Base-by-base conservation (phyloP, 2,113 vertebrate genomes). In the Guaruba guarouba region DNA sequence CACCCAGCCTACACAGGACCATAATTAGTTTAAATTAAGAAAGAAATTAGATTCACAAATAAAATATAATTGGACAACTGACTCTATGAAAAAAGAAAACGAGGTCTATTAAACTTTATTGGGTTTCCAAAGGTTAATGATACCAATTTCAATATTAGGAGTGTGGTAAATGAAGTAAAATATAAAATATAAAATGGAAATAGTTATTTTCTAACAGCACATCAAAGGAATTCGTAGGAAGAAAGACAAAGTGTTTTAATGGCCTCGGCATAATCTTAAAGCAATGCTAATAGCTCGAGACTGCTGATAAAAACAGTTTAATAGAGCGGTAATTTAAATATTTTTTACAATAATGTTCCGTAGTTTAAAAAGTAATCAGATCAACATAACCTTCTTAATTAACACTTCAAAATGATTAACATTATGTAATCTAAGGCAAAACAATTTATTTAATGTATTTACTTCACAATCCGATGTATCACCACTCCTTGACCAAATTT, bases 351-450 rank as follows among this genome's bases (percentile, higher is more conserved):
- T 98, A 98, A 98, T 98, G 97, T 97, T 97, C 95, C 94, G 96
- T 97, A 98, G 97, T 98, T 98, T 98, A 98, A 97, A 98, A 98
- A 97, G 98, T 98, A 98, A 98, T 98, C 97, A 98, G 97, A 98
- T 97, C 97, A 98, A 98, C 97, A 97, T 97, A 98, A 97, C 97
- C 98, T 98, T 98, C 97, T 97, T 98, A 98, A 98, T 98, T 98
- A 98, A 98, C 98, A 98, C 95, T 98, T 98, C 98, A 98, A 96
- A 97, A 98, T 98, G 97, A 98, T 98, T 98, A 98, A 98, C 97
- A 98, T 97, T 98, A 97, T 97, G 97, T 98, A 97, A 98, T 95
- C 78, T 97, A 97, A 97, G 92, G 90, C 94, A 98, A 98, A 98
- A 98, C 98, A 97, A 97, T 97, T 97, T 96, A 97, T 97, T 96